Percentiles rank a stretch among this genome's conserved stretches.
Conservation (phyloP, 23 tunicate species). For the Oikopleura albicans region DNA sequence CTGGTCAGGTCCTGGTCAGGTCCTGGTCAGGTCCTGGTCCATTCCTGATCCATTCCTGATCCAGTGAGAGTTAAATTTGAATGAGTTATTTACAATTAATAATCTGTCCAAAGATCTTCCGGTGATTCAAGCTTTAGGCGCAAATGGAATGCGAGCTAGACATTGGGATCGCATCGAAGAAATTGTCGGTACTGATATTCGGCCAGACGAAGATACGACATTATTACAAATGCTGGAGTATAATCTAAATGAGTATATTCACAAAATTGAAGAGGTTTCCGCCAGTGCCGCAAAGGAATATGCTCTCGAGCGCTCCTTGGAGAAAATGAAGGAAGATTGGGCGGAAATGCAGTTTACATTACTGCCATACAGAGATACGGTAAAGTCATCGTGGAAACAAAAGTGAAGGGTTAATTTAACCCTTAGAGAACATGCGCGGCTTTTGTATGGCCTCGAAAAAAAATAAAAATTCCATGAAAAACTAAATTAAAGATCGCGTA, state of each 20-base stretch:
- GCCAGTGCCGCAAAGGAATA: conserved; percentile 75
- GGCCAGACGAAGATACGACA: conserved; percentile 75
- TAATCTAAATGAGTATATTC: conserved; percentile 46
- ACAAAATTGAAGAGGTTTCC: conserved; percentile 44
- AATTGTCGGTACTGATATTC: conserved; percentile 67
- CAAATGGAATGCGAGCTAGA: conserved; percentile 75
- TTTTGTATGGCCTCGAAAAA: too few species aligned
- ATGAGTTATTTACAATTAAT: too few species aligned
- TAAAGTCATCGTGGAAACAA: conserved; percentile 24
- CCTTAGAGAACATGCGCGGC: too few species aligned
- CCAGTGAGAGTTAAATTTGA: too few species aligned
- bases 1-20: too few species aligned
- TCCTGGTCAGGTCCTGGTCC: too few species aligned
- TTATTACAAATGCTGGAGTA: conserved; percentile 66
- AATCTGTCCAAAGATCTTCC: too few species aligned
- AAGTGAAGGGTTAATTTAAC: neutral
- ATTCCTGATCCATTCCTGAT: too few species aligned
- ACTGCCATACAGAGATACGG: conserved; percentile 73
- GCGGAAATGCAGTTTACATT: conserved; percentile 42
- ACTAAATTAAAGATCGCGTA: too few species aligned
- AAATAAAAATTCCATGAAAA: too few species aligned
- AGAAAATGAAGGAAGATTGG: conserved; percentile 81
- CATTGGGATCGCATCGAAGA: conserved; percentile 61
- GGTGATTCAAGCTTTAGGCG: conserved; percentile 28
- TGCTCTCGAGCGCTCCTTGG: conserved; percentile 50